A percentile compares a stretch with the other conserved stretches of the same genome.
These are phyloP conservation scores for Aelia acuminata DNA, from an alignment of 2,888 invertebrate species.

Conservation along the genomic window DNA sequence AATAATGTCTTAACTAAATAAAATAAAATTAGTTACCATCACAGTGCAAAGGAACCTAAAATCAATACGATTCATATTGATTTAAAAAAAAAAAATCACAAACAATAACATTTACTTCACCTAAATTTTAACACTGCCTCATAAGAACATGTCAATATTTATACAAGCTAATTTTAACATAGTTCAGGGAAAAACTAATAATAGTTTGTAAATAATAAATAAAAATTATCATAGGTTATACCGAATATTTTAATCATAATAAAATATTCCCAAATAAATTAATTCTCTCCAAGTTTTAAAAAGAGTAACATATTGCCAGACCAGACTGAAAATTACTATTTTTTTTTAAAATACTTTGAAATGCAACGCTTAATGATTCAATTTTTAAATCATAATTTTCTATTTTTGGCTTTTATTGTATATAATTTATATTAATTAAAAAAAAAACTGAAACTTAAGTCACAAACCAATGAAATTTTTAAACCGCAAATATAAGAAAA, in stretches of 20 bases:
- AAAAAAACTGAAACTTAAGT: background rate
- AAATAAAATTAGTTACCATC: constrained; percentile 41
- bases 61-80: constrained; percentile 5
- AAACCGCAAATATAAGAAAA: background rate
- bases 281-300: constrained; percentile 36
- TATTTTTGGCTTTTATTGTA: background rate
- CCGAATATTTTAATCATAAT: background rate
- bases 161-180: constrained; percentile 13
- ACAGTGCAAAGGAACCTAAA: constrained; percentile 30
- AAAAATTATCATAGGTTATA: background rate
- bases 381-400: background rate
- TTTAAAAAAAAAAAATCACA: constrained; percentile 24
- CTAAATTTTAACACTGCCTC: background rate
- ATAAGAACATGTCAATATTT: background rate
- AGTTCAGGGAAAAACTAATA: background rate
- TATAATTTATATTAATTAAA: background rate
- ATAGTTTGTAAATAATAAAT: constrained; percentile 4
- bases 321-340: background rate
- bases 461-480: background rate
- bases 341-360: constrained; percentile 7
- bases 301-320: background rate
- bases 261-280: constrained; percentile 39
- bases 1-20: constrained; percentile 33
- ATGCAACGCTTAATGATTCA: background rate
- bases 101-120: background rate